Percentiles rank a stretch among this genome's conserved stretches.
Conservation (phyloP, 2,888 invertebrate species). For the Parochlus steinenii region DNA sequence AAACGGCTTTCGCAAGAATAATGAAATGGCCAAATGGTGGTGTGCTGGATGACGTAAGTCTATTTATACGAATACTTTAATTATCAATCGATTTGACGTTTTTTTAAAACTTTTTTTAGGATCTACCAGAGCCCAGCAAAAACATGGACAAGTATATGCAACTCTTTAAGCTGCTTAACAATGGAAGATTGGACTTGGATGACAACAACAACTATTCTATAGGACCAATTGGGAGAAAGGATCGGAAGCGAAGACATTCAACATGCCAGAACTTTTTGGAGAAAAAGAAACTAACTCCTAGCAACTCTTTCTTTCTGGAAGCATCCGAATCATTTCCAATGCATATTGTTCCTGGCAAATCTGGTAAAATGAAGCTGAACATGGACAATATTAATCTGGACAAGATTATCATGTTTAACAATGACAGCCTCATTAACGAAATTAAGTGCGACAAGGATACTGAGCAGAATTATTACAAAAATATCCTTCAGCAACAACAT, state of each 20-base stretch:
- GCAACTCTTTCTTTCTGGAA: background rate
- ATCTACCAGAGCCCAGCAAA: no score
- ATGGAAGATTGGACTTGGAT: no score
- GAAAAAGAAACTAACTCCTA: slow-evolving; percentile 1
- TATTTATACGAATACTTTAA: no score
- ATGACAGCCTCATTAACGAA: background rate
- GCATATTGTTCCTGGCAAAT: background rate
- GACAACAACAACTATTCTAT: slow-evolving; percentile 5
- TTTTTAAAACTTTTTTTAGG: no score
- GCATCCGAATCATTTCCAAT: background rate
- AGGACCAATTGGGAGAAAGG: slow-evolving; percentile 18
- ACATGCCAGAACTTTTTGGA: slow-evolving; percentile 24
- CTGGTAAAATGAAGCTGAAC: slow-evolving; percentile 11
- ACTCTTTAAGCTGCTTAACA: no score
- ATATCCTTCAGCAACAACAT: slow-evolving; percentile 9
- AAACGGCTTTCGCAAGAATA: no score
- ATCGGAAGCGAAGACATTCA: slow-evolving; percentile 43
- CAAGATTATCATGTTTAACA: background rate
- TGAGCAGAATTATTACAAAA: slow-evolving; percentile 10
- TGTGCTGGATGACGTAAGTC: no score
- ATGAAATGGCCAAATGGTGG: no score
- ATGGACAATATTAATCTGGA: slow-evolving; percentile 8
- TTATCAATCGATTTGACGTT: no score
- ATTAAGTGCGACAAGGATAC: background rate
- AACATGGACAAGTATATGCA: no score